A percentile compares a stretch with the other conserved stretches of the same genome.
Conservation (phyloP, 2,888 invertebrate genomes). For the Ypsolopha scabrella region DNA sequence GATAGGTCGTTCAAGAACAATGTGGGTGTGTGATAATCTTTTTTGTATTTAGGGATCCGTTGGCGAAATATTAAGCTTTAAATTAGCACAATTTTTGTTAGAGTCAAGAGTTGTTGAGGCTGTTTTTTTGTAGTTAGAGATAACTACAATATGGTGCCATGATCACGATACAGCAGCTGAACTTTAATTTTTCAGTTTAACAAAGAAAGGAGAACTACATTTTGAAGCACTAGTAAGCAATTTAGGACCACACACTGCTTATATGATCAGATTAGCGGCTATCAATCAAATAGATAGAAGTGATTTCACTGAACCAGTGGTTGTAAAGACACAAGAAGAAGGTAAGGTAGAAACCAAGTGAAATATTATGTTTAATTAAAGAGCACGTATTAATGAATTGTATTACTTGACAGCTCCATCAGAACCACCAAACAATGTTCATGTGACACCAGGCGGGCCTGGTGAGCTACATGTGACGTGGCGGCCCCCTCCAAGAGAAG, state of each 20-base stretch:
- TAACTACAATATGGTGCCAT: too few relatives aligned
- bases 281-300: conserved; percentile 88
- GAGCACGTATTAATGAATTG: background rate
- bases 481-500: conserved; percentile 79
- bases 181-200: conserved; percentile 27
- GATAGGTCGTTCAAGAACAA: too few relatives aligned
- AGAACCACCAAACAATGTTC: conserved; percentile 76
- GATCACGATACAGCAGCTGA: too few relatives aligned
- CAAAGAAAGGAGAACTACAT: conserved; percentile 55
- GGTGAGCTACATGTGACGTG: conserved; percentile 80
- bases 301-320: conserved; percentile 78
- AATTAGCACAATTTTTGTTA: too few relatives aligned
- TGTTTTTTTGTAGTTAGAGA: too few relatives aligned
- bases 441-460: conserved; percentile 75
- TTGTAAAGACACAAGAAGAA: conserved; percentile 88
- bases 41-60: too few relatives aligned
- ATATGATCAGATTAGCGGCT: conserved; percentile 84
- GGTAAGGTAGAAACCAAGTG: conserved; percentile 42
- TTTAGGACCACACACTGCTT: conserved; percentile 83
- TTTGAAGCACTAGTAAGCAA: conserved; percentile 59
- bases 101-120: too few relatives aligned
- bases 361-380: background rate
- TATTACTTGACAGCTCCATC: conserved; percentile 67
- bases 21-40: too few relatives aligned
- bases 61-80: too few relatives aligned